A percentile compares a stretch with the other conserved stretches of the same genome.
Evolutionary conservation across 2,113 vertebrate genomes (phyloP).

Genomic region (Oreochromis niloticus): DNA sequence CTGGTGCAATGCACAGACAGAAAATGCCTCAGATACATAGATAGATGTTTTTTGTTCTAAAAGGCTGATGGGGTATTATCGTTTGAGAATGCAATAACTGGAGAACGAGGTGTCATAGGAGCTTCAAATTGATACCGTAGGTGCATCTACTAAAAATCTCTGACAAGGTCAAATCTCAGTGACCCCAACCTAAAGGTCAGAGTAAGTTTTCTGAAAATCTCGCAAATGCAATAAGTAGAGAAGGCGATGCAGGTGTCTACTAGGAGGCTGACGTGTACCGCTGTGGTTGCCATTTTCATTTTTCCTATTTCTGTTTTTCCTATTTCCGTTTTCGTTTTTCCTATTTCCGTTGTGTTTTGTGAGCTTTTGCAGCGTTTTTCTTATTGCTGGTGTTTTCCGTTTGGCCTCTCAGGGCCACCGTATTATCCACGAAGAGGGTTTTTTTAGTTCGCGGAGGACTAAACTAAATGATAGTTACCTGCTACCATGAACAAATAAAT

Average conservation of each 20-base stretch:
- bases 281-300: neutral
- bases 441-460: neutral
- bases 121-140: neutral
- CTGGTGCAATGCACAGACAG: neutral
- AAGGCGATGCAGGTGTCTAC: neutral
- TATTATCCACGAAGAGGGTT: neutral
- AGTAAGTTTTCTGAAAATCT: neutral
- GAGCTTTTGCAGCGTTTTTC: too few relatives aligned
- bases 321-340: too few relatives aligned
- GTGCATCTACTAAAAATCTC: neutral
- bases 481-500: conserved; percentile 13
- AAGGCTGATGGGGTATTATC: accelerated
- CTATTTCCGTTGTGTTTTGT: too few relatives aligned
- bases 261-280: accelerated
- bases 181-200: neutral
- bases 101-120: neutral
- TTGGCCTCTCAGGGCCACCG: too few relatives aligned
- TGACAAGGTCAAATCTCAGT: accelerated
- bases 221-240: accelerated
- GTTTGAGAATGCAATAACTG: neutral
- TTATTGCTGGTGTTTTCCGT: too few relatives aligned
- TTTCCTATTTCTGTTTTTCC: too few relatives aligned
- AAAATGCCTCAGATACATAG: neutral
- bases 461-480: neutral
- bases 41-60: neutral